Evolutionary conservation across 1,140 invertebrate genomes (phyloP).

Genomic region (Drosophila funebris): DNA sequence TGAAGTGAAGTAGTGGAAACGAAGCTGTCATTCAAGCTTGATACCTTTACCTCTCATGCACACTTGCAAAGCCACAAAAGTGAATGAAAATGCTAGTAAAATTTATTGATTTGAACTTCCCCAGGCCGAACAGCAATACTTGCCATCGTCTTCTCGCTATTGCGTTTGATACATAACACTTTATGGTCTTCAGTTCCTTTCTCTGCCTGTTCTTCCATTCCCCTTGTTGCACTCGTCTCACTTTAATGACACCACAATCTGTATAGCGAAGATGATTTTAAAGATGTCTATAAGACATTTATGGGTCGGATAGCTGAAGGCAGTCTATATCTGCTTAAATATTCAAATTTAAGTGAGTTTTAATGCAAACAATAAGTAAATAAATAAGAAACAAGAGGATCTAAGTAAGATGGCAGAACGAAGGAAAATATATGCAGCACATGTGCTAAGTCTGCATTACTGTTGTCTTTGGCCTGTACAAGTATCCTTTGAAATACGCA

Average conservation of each 20-base stretch:
- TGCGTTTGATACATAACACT: too few relatives aligned
- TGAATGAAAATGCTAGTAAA: too few relatives aligned
- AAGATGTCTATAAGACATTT: conserved; percentile 16
- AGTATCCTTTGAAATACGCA: conserved; percentile 52
- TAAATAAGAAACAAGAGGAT: neutral
- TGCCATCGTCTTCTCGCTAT: too few relatives aligned
- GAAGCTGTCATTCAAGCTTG: too few relatives aligned
- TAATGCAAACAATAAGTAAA: neutral
- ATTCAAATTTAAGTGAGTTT: conserved; percentile 61
- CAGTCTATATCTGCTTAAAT: conserved; percentile 56
- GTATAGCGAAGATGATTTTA: neutral
- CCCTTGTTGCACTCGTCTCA: too few relatives aligned
- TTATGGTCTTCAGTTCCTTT: too few relatives aligned
- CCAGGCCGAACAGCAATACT: too few relatives aligned
- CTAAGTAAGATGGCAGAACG: neutral
- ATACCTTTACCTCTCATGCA: too few relatives aligned
- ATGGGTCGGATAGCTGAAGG: conserved; percentile 22
- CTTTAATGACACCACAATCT: neutral
- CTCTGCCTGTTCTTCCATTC: too few relatives aligned
- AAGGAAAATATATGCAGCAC: conserved; percentile 23
- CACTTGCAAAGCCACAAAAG: too few relatives aligned
- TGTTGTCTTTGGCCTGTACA: conserved; percentile 4
- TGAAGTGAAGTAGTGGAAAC: too few relatives aligned
- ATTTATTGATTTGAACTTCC: too few relatives aligned
- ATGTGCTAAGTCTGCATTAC: conserved; percentile 41